Percentiles rank a stretch among this genome's conserved stretches.
Conservation (phyloP, 2,113 vertebrate genomes). For the Fregetta grallaria region DNA sequence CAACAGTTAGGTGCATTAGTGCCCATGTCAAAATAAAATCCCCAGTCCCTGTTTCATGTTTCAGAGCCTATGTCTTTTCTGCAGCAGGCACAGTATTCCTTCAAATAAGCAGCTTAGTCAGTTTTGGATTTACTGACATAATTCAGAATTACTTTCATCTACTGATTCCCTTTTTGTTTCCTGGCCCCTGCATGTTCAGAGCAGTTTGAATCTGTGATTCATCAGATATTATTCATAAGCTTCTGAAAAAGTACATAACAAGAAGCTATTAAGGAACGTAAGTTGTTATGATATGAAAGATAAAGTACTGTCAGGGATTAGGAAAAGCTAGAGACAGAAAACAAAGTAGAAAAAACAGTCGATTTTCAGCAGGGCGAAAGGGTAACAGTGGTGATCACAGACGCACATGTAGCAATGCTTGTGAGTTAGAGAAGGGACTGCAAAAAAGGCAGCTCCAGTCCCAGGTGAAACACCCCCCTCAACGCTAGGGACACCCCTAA, state of each 20-base stretch:
- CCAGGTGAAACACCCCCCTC: not conserved
- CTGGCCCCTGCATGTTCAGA: not conserved
- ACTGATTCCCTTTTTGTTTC: not conserved
- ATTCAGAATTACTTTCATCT: not conserved
- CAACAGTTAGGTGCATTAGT: not conserved
- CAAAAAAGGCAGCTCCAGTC: not conserved
- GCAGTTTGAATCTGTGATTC: not conserved
- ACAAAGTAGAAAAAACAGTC: not conserved
- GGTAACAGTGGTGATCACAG: not conserved
- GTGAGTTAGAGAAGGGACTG: not conserved
- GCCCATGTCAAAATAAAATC: not conserved
- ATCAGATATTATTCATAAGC: not conserved
- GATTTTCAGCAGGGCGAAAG: not conserved
- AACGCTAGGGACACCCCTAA: not conserved
- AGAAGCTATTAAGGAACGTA: not conserved
- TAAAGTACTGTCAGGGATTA: not conserved
- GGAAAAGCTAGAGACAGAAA: not conserved
- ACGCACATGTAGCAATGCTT: rapidly evolving
- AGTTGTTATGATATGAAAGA: not conserved
- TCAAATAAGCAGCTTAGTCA: not conserved
- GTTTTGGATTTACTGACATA: not conserved
- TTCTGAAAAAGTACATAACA: not conserved
- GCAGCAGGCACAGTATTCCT: not conserved
- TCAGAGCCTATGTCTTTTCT: not conserved
- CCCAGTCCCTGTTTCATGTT: not conserved